Evolutionary conservation across 2,113 vertebrate genomes (phyloP).

Genomic region (Dascyllus trimaculatus): DNA sequence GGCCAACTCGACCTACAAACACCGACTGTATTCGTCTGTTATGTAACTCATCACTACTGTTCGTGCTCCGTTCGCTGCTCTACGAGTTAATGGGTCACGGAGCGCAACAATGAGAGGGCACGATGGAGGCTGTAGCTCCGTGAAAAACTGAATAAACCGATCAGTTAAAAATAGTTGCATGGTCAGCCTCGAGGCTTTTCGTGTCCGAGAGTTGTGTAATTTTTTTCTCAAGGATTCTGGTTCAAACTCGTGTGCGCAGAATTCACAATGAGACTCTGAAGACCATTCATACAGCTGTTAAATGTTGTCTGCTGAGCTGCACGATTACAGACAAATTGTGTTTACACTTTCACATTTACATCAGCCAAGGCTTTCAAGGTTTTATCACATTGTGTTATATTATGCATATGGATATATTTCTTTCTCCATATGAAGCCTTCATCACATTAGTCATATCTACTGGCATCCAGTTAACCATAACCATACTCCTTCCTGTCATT

Average conservation of each 20-base stretch:
- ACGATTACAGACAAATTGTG: constrained; percentile 4
- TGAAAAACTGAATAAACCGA: constrained; percentile 32
- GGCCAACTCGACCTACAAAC: constrained; percentile 27
- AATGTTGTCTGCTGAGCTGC: background rate
- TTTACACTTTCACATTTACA: too few relatives aligned
- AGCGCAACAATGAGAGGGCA: constrained; percentile 35
- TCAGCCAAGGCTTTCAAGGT: too few relatives aligned
- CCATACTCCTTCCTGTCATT: too few relatives aligned
- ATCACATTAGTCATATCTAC: too few relatives aligned
- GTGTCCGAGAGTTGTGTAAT: background rate
- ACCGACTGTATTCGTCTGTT: constrained; percentile 23
- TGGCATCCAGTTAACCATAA: too few relatives aligned
- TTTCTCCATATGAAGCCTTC: too few relatives aligned
- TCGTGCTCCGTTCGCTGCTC: constrained; percentile 34
- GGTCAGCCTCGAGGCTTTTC: constrained; percentile 8
- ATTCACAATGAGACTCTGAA: background rate
- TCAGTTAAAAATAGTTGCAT: constrained; percentile 38
- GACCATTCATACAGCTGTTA: background rate
- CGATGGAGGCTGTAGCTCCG: constrained; percentile 16
- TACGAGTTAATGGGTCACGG: constrained; percentile 34
- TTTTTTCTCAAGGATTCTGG: constrained; percentile 21
- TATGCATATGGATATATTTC: too few relatives aligned
- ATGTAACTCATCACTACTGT: constrained; percentile 38
- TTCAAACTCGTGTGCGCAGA: background rate
- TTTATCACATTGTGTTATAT: too few relatives aligned